Base-by-base conservation (phyloP, 2,797 vertebrate species). In the Parauchenoglanis ngamensis region DNA sequence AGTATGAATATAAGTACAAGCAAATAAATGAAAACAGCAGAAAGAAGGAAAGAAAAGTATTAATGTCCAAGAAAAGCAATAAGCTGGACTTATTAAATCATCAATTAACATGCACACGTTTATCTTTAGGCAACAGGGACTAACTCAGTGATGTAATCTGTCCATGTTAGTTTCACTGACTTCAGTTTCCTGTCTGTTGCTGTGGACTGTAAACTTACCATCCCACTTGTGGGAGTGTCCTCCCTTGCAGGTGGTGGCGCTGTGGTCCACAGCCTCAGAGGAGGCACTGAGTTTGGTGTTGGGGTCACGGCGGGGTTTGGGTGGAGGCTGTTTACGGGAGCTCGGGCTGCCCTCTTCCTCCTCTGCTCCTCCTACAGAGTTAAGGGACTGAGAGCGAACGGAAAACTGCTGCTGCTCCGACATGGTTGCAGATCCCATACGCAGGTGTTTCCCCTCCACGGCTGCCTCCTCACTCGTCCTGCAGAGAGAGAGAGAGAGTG, bases 241-340 rank as follows among this genome's bases (percentile, higher is more conserved):
- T 61, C 96, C 96, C 78, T 96, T 97, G 92, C 96, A 96, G 92
- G 92, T 92, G 91, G 95, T 92, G 79, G 95, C 92, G 87, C 96
- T 94, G 90, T 96, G 94, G 94, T 99, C 98, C 94, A 99, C 98
- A 0, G 97, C 98, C 95, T 99, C 98, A 0, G 98, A 99, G 0
- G 98, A 99, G 92, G 97, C 97, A 95, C 98, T 99, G 91, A 99
- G 94, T 94, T 99, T 99, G 92, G 98, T 99, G 93, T 95, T 99
- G 57, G 98, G 98, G 92, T 99, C 98, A 91, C 98, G 94, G 91
- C 98, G 97, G 68, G 98, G 98, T 92, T 99, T 99, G 77, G 98
- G 98, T 2, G 98, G 98, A 0, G 98, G 98, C 88, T 98, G 98
- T 93, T 98, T 98, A 88, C 98, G 97, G 77, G 97, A 98, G 90